Evolutionary conservation across 2,888 invertebrate species (phyloP).

Genomic region (Nymphalis polychloros): DNA sequence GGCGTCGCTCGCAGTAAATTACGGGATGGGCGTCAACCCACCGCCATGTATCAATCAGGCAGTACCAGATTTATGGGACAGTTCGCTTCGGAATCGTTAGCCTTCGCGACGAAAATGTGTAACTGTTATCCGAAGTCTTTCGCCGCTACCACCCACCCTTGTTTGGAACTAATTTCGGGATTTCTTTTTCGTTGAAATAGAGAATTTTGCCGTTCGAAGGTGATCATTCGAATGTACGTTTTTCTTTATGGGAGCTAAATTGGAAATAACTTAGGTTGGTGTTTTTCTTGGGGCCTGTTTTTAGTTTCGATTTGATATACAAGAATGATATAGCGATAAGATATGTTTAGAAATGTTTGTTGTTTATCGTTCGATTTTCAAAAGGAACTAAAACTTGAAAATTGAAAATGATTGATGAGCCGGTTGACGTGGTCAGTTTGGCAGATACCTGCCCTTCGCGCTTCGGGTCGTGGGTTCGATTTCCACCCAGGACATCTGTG

Average conservation of each 20-base stretch:
- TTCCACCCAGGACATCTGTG: no score
- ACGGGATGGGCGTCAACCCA: slow-evolving; percentile 84
- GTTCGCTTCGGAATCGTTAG: slow-evolving; percentile 80
- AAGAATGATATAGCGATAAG: no score
- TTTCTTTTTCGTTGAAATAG: slow-evolving; percentile 16
- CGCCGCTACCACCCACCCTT: slow-evolving; percentile 48
- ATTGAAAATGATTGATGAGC: no score
- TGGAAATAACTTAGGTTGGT: neutral
- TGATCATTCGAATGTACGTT: neutral
- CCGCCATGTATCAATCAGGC: slow-evolving; percentile 82
- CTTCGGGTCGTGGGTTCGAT: no score
- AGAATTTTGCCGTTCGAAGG: neutral
- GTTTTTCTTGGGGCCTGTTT: no score
- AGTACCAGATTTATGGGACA: slow-evolving; percentile 77
- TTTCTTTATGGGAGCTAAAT: neutral
- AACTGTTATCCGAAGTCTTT: slow-evolving; percentile 70
- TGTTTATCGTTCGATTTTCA: no score
- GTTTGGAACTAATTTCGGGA: slow-evolving; percentile 46
- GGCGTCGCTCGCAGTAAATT: slow-evolving; percentile 85
- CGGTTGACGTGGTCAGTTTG: no score
- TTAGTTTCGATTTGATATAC: no score
- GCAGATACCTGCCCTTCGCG: no score
- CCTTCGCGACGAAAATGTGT: slow-evolving; percentile 78
- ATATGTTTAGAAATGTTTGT: no score
- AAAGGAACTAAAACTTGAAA: no score